Conservation (phyloP, 2,888 invertebrate genomes). For the Ichneumoninae sp. region DNA sequence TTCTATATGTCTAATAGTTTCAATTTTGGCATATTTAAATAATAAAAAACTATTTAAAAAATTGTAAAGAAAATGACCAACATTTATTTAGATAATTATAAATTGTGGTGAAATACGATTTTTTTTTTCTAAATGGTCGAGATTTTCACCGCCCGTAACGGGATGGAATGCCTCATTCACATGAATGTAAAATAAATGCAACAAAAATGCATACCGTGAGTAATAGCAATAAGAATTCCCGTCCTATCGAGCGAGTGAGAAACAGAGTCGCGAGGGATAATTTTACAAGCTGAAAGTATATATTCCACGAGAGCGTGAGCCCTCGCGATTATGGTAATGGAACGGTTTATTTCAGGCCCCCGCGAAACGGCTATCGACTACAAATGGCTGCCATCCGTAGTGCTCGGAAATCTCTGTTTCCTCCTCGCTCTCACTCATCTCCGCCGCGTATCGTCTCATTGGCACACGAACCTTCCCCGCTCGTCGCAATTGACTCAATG, state of each 20-base stretch:
- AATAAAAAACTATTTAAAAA: background rate
- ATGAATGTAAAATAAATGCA: background rate
- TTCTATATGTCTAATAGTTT: too few relatives aligned
- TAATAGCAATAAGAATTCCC: conserved; percentile 64
- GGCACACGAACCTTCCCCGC: conserved; percentile 41
- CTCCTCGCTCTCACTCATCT: conserved; percentile 22
- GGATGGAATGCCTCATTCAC: background rate
- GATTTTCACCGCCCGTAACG: too few relatives aligned
- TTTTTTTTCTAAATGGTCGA: too few relatives aligned
- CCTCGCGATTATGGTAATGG: conserved; percentile 75
- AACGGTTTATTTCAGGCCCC: conserved; percentile 72
- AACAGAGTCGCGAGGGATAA: conserved; percentile 69
- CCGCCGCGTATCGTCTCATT: conserved; percentile 36
- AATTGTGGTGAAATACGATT: too few relatives aligned
- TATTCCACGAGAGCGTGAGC: conserved; percentile 67
- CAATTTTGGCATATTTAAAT: too few relatives aligned
- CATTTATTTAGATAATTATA: too few relatives aligned
- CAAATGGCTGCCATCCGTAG: conserved; percentile 66
- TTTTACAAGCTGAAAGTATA: conserved; percentile 73
- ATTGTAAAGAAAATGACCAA: background rate
- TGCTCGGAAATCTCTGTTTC: conserved; percentile 46
- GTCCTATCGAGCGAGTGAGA: conserved; percentile 50
- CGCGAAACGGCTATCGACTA: conserved; percentile 71
- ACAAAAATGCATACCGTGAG: conserved; percentile 48
- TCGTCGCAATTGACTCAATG: conserved; percentile 57